Evolutionary conservation across 2,797 vertebrate genomes (phyloP).

Genomic region (Alcedo atthis): DNA sequence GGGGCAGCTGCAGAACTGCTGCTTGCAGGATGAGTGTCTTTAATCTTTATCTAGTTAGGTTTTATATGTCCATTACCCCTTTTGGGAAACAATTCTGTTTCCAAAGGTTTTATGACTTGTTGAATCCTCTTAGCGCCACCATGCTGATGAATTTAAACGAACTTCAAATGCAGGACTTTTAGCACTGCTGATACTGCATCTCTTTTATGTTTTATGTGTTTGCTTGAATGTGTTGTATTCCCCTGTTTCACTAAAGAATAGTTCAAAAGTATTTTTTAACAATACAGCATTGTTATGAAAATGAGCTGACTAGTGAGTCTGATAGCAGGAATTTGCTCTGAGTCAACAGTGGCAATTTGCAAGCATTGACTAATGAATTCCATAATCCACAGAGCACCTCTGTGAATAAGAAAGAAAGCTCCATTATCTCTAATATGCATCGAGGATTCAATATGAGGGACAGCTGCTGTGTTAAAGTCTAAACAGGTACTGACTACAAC

Average conservation of each 20-base stretch:
- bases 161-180: not conserved
- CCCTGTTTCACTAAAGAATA: slow-evolving; percentile 1
- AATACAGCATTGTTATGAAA: slow-evolving; percentile 62
- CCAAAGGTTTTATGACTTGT: slow-evolving; percentile 3
- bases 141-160: slow-evolving; percentile 22
- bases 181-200: slow-evolving; percentile 9
- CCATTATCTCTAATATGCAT: slow-evolving; percentile 37
- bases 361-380: slow-evolving; percentile 66
- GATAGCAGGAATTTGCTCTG: slow-evolving; percentile 67
- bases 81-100: slow-evolving; percentile 37
- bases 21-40: not conserved
- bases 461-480: slow-evolving; percentile 19
- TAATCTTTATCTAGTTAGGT: slow-evolving; percentile 7
- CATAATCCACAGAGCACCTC: slow-evolving; percentile 52
- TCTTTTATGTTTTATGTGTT: slow-evolving; percentile 30
- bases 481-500: not conserved
- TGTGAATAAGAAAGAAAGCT: slow-evolving; percentile 50
- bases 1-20: not conserved
- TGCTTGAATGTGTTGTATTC: slow-evolving; percentile 16
- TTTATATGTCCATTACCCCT: not conserved
- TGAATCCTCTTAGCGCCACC: not conserved
- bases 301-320: slow-evolving; percentile 66
- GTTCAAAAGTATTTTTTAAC: slow-evolving; percentile 53
- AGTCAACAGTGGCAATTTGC: slow-evolving; percentile 59
- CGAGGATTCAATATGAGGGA: slow-evolving; percentile 5